Percentiles rank a stretch among this genome's conserved stretches.
These are phyloP conservation scores for Eupithecia pulchellata DNA, from an alignment of 2,888 invertebrate genomes.

Conservation along the genomic window DNA sequence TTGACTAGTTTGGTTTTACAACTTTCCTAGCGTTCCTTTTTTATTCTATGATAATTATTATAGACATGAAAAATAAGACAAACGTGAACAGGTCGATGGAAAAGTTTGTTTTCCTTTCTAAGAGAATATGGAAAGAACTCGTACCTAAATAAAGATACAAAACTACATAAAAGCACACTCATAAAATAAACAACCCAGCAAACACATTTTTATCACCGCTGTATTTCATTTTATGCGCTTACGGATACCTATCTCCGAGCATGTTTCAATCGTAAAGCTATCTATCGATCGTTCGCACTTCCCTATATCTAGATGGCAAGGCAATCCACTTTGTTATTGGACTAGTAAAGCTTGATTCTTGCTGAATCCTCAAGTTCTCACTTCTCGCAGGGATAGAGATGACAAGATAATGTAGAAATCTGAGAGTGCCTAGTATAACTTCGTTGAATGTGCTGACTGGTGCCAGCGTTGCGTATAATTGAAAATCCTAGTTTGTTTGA, in stretches of 20 bases:
- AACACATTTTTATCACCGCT: constrained; percentile 46
- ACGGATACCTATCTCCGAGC: constrained; percentile 51
- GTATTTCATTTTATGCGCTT: constrained; percentile 53
- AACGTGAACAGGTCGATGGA: neutral
- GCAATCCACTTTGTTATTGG: constrained; percentile 48
- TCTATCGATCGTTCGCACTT: constrained; percentile 50
- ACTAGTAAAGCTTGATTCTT: constrained; percentile 31
- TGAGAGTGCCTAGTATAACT: constrained; percentile 18
- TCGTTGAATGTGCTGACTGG: constrained; percentile 37
- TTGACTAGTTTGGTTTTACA: neutral
- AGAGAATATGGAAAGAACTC: neutral
- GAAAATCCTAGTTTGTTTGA: constrained; percentile 39
- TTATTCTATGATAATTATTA: too few species aligned
- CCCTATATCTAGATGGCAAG: constrained; percentile 44
- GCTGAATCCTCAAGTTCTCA: constrained; percentile 33
- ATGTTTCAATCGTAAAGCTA: constrained; percentile 53
- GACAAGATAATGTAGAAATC: constrained; percentile 39
- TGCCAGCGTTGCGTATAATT: constrained; percentile 42
- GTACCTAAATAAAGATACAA: constrained; percentile 21
- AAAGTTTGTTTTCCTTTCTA: neutral
- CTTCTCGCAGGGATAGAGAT: constrained; percentile 21
- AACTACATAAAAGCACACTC: constrained; percentile 40
- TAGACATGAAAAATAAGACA: neutral
- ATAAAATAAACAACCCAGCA: constrained; percentile 44
- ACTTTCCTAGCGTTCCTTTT: neutral